Percentiles rank a stretch among this genome's conserved stretches.
phyloP scores from a whole-genome alignment of 2,113 vertebrate genomes.

The Hoplias malabaricus region DNA sequence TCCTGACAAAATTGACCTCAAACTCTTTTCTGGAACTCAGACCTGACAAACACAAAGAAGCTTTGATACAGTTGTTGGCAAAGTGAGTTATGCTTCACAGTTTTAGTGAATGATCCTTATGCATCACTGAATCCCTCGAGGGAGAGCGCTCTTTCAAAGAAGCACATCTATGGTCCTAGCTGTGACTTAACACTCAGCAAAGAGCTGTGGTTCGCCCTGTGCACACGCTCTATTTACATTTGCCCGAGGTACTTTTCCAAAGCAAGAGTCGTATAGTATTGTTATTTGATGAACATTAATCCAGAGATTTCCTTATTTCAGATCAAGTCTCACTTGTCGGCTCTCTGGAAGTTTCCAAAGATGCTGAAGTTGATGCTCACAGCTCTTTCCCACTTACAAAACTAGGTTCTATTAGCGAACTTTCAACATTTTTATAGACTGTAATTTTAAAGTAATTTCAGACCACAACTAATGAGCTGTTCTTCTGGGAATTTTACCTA shows the following conservation, averaged over 20 bases:
- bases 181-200: constrained; percentile 58
- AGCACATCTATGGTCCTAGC: constrained; percentile 57
- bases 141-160: constrained; percentile 59
- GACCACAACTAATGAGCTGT: no score
- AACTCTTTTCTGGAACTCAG: constrained; percentile 7
- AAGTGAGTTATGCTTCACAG: constrained; percentile 12
- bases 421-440: no score
- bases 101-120: constrained; percentile 9
- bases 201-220: constrained; percentile 46
- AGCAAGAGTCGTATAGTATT: constrained; percentile 55
- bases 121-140: constrained; percentile 27
- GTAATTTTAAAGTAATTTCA: no score
- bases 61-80: not conserved
- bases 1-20: not conserved
- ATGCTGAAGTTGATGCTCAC: not conserved
- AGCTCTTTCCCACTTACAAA: no score
- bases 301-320: not conserved
- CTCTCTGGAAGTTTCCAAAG: not conserved
- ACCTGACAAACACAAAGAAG: not conserved
- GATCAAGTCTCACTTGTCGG: not conserved
- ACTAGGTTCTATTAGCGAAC: no score
- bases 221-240: constrained; percentile 57
- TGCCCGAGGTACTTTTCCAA: constrained; percentile 47
- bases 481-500: no score
- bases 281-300: constrained; percentile 7